Percentiles rank a stretch among this genome's conserved stretches.
These are phyloP conservation scores for Formicarius rufipectus DNA, from an alignment of 2,113 vertebrate genomes.

Conservation along the genomic window DNA sequence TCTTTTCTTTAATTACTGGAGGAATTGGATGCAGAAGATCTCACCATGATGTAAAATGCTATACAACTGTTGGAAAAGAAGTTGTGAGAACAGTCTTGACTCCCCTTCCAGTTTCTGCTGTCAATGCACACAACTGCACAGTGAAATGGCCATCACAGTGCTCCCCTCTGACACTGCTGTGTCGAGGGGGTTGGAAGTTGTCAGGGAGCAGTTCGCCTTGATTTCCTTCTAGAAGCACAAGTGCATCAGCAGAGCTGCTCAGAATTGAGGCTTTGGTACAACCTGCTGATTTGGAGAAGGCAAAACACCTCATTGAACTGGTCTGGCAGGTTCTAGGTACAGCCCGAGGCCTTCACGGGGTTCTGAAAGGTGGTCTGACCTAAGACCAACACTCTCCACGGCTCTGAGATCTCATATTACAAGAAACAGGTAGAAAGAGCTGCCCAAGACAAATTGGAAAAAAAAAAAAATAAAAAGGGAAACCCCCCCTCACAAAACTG, in stretches of 20 bases:
- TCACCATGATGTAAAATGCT: not conserved
- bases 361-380: not conserved
- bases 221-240: not conserved
- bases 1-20: not conserved
- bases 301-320: not conserved
- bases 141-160: too few relatives aligned
- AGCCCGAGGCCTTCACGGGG: not conserved
- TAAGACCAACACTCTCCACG: not conserved
- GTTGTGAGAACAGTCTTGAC: not conserved
- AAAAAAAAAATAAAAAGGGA: too few relatives aligned
- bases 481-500: too few relatives aligned
- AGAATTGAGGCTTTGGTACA: not conserved
- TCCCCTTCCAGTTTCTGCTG: not conserved
- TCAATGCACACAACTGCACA: too few relatives aligned
- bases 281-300: not conserved
- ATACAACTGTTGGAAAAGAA: rapidly evolving
- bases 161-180: too few relatives aligned
- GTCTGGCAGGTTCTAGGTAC: not conserved
- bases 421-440: not conserved
- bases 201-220: not conserved
- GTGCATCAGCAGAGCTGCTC: not conserved
- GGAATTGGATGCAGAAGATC: not conserved
- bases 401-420: too few relatives aligned
- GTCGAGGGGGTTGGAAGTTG: not conserved
- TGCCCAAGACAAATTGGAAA: too few relatives aligned